phyloP scores from a whole-genome alignment of 2,113 vertebrate species.

The Seriola rivoliana region DNA sequence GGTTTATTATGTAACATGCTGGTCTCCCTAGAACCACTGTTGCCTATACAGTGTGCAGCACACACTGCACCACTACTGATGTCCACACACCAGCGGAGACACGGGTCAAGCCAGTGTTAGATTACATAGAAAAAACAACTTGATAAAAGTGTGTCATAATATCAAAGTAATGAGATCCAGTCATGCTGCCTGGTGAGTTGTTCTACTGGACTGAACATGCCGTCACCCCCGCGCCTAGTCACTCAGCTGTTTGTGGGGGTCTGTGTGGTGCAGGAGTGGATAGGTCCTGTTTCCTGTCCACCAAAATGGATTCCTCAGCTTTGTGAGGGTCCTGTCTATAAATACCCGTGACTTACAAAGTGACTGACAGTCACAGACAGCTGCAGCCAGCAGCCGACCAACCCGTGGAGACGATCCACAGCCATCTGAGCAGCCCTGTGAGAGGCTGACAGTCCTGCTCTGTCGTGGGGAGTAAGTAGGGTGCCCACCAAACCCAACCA shows the following conservation, averaged over 20 bases:
- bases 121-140: constrained; percentile 5
- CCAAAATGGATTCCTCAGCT: constrained; percentile 80
- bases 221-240: constrained; percentile 37
- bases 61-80: not conserved
- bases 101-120: not conserved
- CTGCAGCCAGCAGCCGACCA: constrained; percentile 71
- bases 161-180: constrained; percentile 1
- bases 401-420: constrained; percentile 34
- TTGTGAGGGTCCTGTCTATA: constrained; percentile 88
- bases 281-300: constrained; percentile 78
- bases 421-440: constrained; percentile 52
- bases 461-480: constrained; percentile 61
- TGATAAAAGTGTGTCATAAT: not conserved
- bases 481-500: constrained; percentile 45
- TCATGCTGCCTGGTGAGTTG: constrained; percentile 30
- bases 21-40: not conserved
- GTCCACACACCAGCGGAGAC: not conserved
- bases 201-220: constrained; percentile 45
- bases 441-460: constrained; percentile 64
- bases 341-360: constrained; percentile 71
- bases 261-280: constrained; percentile 75
- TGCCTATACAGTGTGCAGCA: not conserved
- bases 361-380: constrained; percentile 82
- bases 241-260: constrained; percentile 76
- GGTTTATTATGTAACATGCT: constrained; percentile 1